Base-by-base conservation (phyloP, 2,113 vertebrate species). In the Galeopterus variegatus region DNA sequence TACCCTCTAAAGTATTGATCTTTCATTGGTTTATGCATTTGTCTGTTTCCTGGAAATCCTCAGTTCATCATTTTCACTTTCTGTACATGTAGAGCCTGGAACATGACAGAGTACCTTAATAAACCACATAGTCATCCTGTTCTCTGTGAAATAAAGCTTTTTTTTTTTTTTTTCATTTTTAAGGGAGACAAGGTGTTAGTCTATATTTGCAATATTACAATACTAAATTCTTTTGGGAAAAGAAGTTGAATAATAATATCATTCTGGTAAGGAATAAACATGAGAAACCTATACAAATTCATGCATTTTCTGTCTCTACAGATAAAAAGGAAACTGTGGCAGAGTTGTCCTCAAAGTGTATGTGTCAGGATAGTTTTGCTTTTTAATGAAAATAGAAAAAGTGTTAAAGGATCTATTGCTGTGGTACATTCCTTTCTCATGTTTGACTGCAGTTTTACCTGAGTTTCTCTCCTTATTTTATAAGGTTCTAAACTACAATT, bases 321-420 rank as follows among this genome's bases (percentile, higher is more conserved):
- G 23, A 41, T 79, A 73, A 21, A 94, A 93, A 85, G 11, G 8
- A 83, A 95, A 64, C 19, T 24, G 6, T 64, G 45, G 33, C 65
- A 90, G 67, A 58, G 11, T 54, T 19, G 14, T 56, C 26, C 0
- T 9, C 8, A 1, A 73, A 60, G 69, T 82, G 28, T 31, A 45
- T n/a, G 45, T 81, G 18, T 91, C 48, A 84, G 67, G 72, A 18
- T 79, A 36, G 5, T 36, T 69, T 81, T 73, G 17, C 8, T 80
- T 96, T 86, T 92, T 69, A 67, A 54, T 65, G 75, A 93, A 86
- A 85, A 69, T n/a, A n/a, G 36, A n/a, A 73, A 88, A 87, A 12
- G 8, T 18, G 4, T 72, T 95, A 76, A 82, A 64, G 65, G 9
- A 28, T 31, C 18, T 56, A 24, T n/a, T 8, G 23, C 15, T 19